These are phyloP conservation scores for Prunella strophiata DNA, from an alignment of 2,797 vertebrate genomes.

Conservation along the genomic window DNA sequence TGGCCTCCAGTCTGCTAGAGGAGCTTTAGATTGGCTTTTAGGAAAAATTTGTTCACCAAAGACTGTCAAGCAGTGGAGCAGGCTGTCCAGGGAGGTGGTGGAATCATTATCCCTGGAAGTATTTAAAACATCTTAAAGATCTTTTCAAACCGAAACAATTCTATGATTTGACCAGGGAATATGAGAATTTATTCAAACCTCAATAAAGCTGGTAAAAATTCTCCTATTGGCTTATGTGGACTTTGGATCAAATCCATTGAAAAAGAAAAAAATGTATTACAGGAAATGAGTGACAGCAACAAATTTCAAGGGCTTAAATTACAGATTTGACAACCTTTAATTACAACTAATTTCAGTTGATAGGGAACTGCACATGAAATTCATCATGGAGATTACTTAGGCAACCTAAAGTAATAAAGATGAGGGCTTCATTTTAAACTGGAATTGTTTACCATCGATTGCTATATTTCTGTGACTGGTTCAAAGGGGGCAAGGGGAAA, in stretches of 20 bases:
- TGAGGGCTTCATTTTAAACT: constrained; percentile 55
- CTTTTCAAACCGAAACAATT: not conserved
- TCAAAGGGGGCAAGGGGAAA: not conserved
- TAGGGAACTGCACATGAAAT: constrained; percentile 30
- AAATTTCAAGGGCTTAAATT: constrained; percentile 40
- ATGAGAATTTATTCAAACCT: not conserved
- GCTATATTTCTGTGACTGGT: not conserved
- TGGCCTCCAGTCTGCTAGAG: not conserved
- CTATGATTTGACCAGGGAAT: not conserved
- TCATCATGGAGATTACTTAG: constrained; percentile 41
- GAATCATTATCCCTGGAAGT: not conserved
- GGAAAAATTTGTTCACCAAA: not conserved
- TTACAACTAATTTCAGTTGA: constrained; percentile 37
- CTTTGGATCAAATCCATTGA: not conserved
- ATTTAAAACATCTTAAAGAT: not conserved
- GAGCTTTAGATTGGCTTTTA: not conserved
- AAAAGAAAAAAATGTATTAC: not conserved
- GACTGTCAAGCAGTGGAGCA: not conserved
- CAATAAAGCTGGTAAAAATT: not conserved
- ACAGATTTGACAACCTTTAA: constrained; percentile 42
- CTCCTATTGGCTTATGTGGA: not conserved
- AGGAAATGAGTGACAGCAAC: not conserved
- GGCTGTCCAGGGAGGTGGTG: not conserved
- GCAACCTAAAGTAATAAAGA: constrained; percentile 36
- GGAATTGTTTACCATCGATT: constrained; percentile 78